Percentiles rank a stretch among this genome's conserved stretches.
phyloP scores from a whole-genome alignment of 1,140 invertebrate genomes.

The Trypoxylus dichotomus region DNA sequence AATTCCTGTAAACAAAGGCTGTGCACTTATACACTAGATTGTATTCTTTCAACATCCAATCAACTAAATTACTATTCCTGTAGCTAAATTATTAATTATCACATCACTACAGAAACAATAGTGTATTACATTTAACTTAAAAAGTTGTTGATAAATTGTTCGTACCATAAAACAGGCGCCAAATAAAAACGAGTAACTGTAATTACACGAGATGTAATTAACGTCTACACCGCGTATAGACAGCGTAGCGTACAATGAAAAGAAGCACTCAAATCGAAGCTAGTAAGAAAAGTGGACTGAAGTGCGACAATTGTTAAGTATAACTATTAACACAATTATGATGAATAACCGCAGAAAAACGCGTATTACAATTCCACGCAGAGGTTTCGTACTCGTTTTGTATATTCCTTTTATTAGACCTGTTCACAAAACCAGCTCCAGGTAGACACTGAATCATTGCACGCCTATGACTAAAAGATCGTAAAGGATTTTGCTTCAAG shows the following conservation, averaged over 20 bases:
- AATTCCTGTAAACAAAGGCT: too few relatives aligned
- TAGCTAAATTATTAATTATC: too few relatives aligned
- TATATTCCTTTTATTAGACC: not conserved
- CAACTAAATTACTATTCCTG: too few relatives aligned
- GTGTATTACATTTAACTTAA: not conserved
- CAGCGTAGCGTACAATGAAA: not conserved
- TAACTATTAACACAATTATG: conserved; percentile 4
- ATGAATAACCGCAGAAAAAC: not conserved
- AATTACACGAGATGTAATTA: not conserved
- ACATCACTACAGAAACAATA: not conserved
- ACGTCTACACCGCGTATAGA: not conserved
- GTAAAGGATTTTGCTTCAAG: not conserved
- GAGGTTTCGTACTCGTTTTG: not conserved
- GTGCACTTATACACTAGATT: too few relatives aligned
- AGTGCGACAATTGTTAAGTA: not conserved
- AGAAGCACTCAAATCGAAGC: not conserved
- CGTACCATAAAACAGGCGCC: not conserved
- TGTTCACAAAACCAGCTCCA: not conserved
- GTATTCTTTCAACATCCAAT: too few relatives aligned
- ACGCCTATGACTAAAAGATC: not conserved
- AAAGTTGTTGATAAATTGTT: not conserved
- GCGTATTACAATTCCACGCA: conserved; percentile 4
- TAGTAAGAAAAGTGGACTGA: not conserved
- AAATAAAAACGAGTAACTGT: not conserved
- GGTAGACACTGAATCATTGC: conserved; percentile 5